Evolutionary conservation across 2,113 vertebrate genomes (phyloP).

Genomic region (Porphyrio hochstetteri): DNA sequence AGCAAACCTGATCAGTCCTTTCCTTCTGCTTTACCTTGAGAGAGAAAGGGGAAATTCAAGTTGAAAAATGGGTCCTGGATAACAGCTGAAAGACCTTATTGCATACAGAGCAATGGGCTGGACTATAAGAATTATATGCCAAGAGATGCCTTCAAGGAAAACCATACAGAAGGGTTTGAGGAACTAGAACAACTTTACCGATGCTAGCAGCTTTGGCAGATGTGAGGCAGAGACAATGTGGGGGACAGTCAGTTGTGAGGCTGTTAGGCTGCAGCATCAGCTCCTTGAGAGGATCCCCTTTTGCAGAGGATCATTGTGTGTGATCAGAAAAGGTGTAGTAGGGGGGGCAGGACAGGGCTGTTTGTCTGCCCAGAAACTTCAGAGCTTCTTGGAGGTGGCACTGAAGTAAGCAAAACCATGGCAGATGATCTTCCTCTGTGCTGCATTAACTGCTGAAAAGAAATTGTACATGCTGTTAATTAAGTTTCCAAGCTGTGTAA

Average conservation of each 20-base stretch:
- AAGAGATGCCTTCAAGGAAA: not conserved
- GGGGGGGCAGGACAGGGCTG: not conserved
- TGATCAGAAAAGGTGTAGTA: not conserved
- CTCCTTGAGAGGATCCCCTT: not conserved
- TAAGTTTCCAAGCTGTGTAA: constrained; percentile 18
- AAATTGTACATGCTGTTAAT: not conserved
- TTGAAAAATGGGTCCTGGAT: not conserved
- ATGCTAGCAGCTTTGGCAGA: not conserved
- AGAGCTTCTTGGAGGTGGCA: not conserved
- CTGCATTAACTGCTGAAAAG: not conserved
- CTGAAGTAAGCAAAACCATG: not conserved
- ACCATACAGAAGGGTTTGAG: not conserved
- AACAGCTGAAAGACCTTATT: not conserved
- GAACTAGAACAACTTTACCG: not conserved
- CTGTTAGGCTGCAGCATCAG: not conserved
- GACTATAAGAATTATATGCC: not conserved
- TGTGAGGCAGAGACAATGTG: not conserved
- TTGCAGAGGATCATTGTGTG: not conserved
- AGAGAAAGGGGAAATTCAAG: not conserved
- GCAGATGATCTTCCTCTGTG: not conserved
- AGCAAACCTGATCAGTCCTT: not conserved
- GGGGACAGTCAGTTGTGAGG: not conserved
- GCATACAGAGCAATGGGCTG: not conserved
- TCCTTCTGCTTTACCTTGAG: not conserved
- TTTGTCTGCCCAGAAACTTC: not conserved